Percentiles rank a stretch among this genome's conserved stretches.
phyloP scores from a whole-genome alignment of 2,797 vertebrate genomes.

The Pipistrellus kuhlii region DNA sequence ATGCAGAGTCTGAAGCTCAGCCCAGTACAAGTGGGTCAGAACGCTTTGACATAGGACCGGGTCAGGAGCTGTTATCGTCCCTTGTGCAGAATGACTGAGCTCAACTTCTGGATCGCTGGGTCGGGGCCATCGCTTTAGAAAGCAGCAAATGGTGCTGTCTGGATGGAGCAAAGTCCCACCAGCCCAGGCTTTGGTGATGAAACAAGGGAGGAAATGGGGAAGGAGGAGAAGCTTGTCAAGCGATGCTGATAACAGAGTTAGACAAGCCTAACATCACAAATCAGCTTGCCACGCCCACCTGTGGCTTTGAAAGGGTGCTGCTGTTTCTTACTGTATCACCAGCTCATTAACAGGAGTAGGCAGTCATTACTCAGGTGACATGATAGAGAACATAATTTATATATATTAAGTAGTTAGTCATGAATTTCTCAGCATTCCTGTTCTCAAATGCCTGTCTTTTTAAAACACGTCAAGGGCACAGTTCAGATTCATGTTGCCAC shows the following conservation, averaged over 20 bases:
- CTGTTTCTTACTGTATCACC: conserved; percentile 67
- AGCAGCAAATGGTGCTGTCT: conserved; percentile 57
- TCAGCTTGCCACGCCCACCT: conserved; percentile 38
- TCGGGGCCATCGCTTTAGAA: conserved; percentile 23
- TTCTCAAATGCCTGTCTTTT: conserved; percentile 54
- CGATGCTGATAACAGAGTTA: conserved; percentile 55
- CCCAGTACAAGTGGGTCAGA: not conserved
- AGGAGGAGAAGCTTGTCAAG: conserved; percentile 33
- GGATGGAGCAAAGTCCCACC: not conserved
- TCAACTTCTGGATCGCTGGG: conserved; percentile 67
- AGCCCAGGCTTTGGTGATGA: conserved; percentile 49
- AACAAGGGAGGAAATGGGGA: not conserved
- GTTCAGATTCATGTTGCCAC: conserved; percentile 59
- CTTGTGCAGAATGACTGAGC: conserved; percentile 63
- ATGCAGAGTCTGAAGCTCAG: not conserved
- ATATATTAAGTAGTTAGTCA: conserved; percentile 65
- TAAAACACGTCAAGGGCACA: conserved; percentile 50
- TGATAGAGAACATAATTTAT: conserved; percentile 63
- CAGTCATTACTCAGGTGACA: conserved; percentile 62
- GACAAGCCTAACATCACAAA: conserved; percentile 69
- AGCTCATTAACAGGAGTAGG: conserved; percentile 58
- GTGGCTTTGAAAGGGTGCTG: conserved; percentile 36
- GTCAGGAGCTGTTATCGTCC: conserved; percentile 67
- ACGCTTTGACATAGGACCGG: conserved; percentile 21
- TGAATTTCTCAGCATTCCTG: conserved; percentile 61